Conservation (phyloP, 2,113 vertebrate species). For the Tringa solitaria region DNA sequence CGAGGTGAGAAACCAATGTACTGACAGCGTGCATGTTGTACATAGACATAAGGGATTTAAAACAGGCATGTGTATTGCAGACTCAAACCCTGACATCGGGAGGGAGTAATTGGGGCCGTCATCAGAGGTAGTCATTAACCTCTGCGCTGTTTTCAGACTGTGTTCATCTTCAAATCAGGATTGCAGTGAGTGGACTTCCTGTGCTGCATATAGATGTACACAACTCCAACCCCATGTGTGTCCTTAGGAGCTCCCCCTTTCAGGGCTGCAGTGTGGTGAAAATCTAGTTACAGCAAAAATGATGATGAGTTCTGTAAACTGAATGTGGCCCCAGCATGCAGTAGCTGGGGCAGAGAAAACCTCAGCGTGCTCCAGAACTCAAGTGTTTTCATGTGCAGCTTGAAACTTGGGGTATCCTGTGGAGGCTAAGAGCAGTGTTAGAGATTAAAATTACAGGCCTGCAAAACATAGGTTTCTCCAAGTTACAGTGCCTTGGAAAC, state of each 20-base stretch:
- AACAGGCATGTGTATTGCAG: background rate
- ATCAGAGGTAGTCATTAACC: constrained; percentile 25
- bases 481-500: background rate
- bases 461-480: background rate
- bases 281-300: background rate
- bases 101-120: background rate
- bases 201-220: background rate
- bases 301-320: background rate
- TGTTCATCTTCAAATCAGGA: background rate
- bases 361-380: background rate
- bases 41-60: background rate
- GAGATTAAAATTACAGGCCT: background rate
- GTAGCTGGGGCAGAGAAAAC: background rate
- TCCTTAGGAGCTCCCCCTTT: background rate
- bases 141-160: background rate
- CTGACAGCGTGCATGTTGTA: background rate
- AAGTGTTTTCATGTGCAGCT: background rate
- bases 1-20: background rate
- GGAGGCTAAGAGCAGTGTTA: background rate
- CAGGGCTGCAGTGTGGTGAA: background rate
- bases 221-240: background rate
- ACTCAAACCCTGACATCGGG: background rate
- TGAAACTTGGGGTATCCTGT: background rate
- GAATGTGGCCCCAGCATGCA: background rate
- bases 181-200: constrained; percentile 36